Conservation (phyloP, 2,797 vertebrate genomes). For the Centroberyx gerrardi region DNA sequence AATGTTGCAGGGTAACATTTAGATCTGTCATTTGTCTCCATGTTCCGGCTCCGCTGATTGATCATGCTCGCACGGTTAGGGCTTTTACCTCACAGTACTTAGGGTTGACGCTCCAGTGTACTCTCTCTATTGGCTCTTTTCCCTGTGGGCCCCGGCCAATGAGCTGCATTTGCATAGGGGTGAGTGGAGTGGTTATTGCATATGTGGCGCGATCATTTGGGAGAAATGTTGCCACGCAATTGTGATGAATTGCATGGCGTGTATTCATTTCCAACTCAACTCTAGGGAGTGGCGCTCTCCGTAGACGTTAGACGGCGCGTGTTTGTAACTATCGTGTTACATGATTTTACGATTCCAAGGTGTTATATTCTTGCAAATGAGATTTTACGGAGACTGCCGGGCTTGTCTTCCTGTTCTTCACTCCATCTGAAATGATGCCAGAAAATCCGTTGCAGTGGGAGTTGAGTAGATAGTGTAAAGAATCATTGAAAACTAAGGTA, state of each 20-base stretch:
- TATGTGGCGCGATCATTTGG: slow-evolving; percentile 11
- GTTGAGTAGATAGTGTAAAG: background rate
- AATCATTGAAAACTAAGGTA: slow-evolving; percentile 31
- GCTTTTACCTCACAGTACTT: slow-evolving; percentile 25
- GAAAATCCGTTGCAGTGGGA: slow-evolving; percentile 3
- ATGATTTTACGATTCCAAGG: background rate
- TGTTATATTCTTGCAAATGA: background rate
- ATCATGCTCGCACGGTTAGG: background rate
- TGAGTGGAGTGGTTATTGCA: slow-evolving; percentile 23
- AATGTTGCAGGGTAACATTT: slow-evolving; percentile 20
- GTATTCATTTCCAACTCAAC: slow-evolving; percentile 13
- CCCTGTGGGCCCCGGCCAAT: background rate
- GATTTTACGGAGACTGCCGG: too few relatives aligned
- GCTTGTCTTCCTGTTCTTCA: background rate
- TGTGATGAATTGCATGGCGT: background rate
- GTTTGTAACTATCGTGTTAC: background rate
- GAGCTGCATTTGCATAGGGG: slow-evolving; percentile 24
- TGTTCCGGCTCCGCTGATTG: slow-evolving; percentile 33
- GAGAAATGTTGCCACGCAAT: background rate
- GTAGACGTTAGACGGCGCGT: background rate
- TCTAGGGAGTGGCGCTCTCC: background rate
- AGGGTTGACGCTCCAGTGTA: slow-evolving; percentile 8
- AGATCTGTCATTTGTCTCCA: slow-evolving; percentile 35
- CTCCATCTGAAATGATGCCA: slow-evolving; percentile 27
- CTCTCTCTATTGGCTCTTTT: slow-evolving; percentile 33